A percentile compares a stretch with the other conserved stretches of the same genome.
phyloP scores from a whole-genome alignment of 2,888 invertebrate genomes.

The Chrysolina oricalcia region DNA sequence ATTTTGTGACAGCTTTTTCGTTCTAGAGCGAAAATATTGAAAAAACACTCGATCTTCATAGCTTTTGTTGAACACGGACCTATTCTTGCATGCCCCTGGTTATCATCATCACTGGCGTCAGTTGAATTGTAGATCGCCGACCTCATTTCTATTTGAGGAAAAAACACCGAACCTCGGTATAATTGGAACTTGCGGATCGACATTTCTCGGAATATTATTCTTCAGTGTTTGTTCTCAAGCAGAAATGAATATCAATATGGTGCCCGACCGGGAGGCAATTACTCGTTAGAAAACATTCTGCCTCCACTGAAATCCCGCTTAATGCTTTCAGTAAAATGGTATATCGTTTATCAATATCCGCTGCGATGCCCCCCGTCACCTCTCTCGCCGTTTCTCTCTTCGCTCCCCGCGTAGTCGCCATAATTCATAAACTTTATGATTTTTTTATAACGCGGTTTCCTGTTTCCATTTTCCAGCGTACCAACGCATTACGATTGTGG shows the following conservation, averaged over 20 bases:
- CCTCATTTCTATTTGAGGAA: not conserved
- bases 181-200: no score
- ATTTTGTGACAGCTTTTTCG: no score
- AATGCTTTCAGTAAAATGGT: conserved; percentile 13
- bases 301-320: conserved; percentile 8
- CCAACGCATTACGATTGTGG: not conserved
- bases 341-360: conserved; percentile 20
- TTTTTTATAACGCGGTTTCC: conserved; percentile 24
- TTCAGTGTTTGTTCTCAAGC: not conserved
- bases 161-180: not conserved
- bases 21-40: no score
- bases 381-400: not conserved
- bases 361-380: conserved; percentile 11
- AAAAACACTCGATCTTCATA: no score
- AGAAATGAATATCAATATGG: not conserved
- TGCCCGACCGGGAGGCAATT: not conserved
- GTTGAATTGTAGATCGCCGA: no score
- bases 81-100: no score
- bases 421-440: conserved; percentile 24
- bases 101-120: no score
- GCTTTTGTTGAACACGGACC: no score
- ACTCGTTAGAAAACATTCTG: conserved; percentile 9
- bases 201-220: no score
- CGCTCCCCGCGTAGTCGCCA: not conserved
- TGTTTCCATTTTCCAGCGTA: conserved; percentile 22